Evolutionary conservation across 1,140 invertebrate genomes (phyloP).

Genomic region (Apis dorsata): DNA sequence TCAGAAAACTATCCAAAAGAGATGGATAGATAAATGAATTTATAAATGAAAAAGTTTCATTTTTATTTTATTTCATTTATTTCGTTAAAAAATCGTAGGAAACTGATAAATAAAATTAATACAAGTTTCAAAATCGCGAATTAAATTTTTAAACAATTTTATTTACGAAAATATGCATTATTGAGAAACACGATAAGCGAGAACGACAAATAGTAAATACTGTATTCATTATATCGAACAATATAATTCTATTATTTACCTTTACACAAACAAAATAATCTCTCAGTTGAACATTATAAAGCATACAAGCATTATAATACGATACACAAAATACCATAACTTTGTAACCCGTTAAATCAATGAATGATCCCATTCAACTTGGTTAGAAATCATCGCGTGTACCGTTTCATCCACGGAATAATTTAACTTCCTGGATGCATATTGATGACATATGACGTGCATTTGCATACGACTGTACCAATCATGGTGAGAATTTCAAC

Average conservation of each 20-base stretch:
- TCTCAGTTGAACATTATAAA: background rate
- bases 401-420: constrained; percentile 45
- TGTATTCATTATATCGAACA: background rate
- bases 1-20: too few relatives aligned
- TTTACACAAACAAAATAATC: too few relatives aligned
- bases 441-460: constrained; percentile 49
- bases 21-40: too few relatives aligned
- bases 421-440: constrained; percentile 52
- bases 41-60: too few relatives aligned
- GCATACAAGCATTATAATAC: too few relatives aligned
- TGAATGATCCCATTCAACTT: constrained; percentile 15
- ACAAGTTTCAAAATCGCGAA: background rate
- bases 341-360: constrained; percentile 4
- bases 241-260: background rate
- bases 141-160: background rate
- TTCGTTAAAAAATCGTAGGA: background rate
- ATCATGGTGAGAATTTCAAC: constrained; percentile 19
- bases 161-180: background rate
- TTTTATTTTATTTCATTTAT: too few relatives aligned
- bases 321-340: background rate
- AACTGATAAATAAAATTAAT: background rate
- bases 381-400: constrained; percentile 9
- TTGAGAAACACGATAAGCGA: background rate
- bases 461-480: constrained; percentile 43
- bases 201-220: too few relatives aligned